These are phyloP conservation scores for Nephrotoma appendiculata DNA, from an alignment of 2,888 invertebrate species.

Conservation along the genomic window DNA sequence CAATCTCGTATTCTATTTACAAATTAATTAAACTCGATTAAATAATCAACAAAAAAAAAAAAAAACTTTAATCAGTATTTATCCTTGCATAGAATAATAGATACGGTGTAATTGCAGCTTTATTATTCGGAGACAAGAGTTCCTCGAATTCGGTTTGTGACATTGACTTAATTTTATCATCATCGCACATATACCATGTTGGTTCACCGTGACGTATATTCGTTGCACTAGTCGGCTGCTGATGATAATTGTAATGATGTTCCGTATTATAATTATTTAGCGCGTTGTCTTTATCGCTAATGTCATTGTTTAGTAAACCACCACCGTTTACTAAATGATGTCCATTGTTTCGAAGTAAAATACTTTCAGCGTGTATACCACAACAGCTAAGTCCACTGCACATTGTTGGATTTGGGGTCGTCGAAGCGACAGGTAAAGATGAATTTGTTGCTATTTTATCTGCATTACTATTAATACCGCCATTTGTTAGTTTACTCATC, in stretches of 20 bases:
- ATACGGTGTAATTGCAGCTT: constrained; percentile 74
- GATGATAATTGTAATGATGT: background rate
- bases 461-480: constrained; percentile 23
- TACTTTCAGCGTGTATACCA: constrained; percentile 31
- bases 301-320: constrained; percentile 8
- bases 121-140: constrained; percentile 54
- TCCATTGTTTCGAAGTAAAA: constrained; percentile 6
- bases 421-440: background rate
- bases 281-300: background rate
- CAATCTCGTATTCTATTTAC: background rate
- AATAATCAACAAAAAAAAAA: background rate
- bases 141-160: constrained; percentile 65
- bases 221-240: background rate
- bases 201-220: constrained; percentile 17
- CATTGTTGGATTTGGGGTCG: constrained; percentile 17
- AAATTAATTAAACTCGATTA: background rate
- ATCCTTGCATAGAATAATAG: constrained; percentile 65
- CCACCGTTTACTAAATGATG: constrained; percentile 14
- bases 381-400: constrained; percentile 45
- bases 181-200: constrained; percentile 78
- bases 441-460: constrained; percentile 16
- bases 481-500: constrained; percentile 24
- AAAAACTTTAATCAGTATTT: background rate
- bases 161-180: constrained; percentile 68
- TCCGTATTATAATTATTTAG: background rate